phyloP scores from a whole-genome alignment of 2,797 vertebrate genomes.

The Chaetophractus vellerosus region DNA sequence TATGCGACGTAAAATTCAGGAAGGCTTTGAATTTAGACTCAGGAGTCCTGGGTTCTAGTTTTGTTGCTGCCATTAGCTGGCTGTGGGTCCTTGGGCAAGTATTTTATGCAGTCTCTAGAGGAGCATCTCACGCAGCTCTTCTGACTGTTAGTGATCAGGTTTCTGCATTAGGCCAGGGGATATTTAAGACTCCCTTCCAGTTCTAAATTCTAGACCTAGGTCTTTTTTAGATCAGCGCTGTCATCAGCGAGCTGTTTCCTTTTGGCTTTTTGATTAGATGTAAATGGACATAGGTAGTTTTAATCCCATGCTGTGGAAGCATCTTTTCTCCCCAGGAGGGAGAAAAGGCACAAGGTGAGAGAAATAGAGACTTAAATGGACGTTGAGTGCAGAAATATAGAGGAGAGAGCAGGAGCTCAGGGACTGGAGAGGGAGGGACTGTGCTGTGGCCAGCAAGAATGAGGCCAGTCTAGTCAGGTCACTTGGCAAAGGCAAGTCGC shows the following conservation, averaged over 20 bases:
- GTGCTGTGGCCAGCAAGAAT: no score
- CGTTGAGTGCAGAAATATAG: background rate
- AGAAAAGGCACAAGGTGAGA: background rate
- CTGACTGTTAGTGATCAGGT: background rate
- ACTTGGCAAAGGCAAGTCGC: background rate
- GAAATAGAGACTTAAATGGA: background rate
- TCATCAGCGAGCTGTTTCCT: background rate
- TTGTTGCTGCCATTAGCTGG: background rate
- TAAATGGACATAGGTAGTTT: no score
- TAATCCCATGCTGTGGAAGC: background rate
- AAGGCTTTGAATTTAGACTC: background rate
- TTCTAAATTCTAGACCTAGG: background rate
- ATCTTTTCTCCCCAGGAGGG: background rate
- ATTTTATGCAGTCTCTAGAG: background rate
- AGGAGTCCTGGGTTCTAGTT: background rate
- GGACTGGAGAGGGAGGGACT: background rate
- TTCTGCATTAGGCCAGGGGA: background rate
- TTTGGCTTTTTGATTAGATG: background rate
- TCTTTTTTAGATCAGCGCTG: background rate
- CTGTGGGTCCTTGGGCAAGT: background rate
- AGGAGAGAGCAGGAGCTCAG: no score
- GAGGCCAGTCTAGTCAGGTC: background rate
- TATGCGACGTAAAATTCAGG: background rate
- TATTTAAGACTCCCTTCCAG: background rate
- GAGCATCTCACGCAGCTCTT: background rate